These are phyloP conservation scores for Trachelus tabidus DNA, from an alignment of 2,888 invertebrate species.

Conservation along the genomic window DNA sequence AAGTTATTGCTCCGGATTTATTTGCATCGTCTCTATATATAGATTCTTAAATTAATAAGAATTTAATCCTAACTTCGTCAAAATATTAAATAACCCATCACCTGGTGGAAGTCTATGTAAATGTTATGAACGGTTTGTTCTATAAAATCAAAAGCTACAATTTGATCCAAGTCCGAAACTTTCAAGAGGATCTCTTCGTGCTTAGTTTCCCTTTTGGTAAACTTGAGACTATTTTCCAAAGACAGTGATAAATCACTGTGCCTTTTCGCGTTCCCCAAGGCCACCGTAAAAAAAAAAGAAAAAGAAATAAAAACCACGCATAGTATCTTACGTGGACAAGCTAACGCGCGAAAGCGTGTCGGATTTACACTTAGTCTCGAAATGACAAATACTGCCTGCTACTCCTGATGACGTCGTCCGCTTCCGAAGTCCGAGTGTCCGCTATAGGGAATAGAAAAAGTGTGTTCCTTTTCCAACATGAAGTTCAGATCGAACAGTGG, in stretches of 20 bases:
- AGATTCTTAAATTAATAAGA: neutral
- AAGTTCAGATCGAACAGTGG: conserved; percentile 16
- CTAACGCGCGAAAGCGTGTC: neutral
- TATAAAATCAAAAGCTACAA: neutral
- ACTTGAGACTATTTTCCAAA: neutral
- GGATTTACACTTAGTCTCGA: neutral
- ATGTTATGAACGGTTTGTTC: neutral
- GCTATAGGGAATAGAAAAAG: neutral
- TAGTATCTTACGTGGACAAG: neutral
- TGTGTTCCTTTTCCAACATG: conserved; percentile 15
- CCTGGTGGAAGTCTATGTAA: neutral
- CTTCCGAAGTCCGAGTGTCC: neutral
- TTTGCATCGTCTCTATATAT: neutral
- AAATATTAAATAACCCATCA: neutral
- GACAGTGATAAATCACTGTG: neutral
- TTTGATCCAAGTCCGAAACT: neutral
- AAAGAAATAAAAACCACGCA: too few species aligned
- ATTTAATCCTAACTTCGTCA: neutral
- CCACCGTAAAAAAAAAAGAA: neutral
- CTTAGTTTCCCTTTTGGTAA: neutral
- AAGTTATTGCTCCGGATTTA: neutral
- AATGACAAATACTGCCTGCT: neutral
- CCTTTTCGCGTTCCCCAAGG: neutral
- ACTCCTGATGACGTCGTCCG: neutral
- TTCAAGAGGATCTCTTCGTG: neutral